Conservation (phyloP, 2,113 vertebrate genomes). For the Scartelaos histophorus region DNA sequence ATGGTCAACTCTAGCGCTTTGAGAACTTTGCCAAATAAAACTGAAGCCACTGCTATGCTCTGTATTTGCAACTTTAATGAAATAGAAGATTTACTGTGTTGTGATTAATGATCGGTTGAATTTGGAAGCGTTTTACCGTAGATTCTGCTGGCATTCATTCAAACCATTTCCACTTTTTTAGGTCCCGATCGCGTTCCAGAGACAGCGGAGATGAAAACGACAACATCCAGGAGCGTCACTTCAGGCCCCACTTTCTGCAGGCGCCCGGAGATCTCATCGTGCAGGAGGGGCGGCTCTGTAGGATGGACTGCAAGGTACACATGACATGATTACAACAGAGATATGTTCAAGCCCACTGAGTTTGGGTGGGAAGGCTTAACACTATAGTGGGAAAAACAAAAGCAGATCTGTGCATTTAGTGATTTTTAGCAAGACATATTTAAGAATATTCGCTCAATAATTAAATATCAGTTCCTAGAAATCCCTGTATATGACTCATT, state of each 20-base stretch:
- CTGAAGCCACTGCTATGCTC: too few species aligned
- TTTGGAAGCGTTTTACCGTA: too few species aligned
- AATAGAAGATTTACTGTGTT: too few species aligned
- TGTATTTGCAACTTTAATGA: too few species aligned
- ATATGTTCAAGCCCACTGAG: neutral
- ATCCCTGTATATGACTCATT: neutral
- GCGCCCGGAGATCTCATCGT: slow-evolving; percentile 95
- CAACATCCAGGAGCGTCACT: slow-evolving; percentile 97
- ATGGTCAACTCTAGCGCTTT: too few species aligned
- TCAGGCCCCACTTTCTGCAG: slow-evolving; percentile 98
- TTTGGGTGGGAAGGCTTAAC: too few species aligned
- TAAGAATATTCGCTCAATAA: too few species aligned
- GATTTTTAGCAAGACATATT: too few species aligned
- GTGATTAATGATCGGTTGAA: too few species aligned
- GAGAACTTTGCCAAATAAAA: too few species aligned
- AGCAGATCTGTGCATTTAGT: too few species aligned
- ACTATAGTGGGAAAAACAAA: too few species aligned
- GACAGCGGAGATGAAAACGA: slow-evolving; percentile 96
- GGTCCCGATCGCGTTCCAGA: slow-evolving; percentile 92
- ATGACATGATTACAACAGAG: neutral
- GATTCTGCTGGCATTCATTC: neutral
- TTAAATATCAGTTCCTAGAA: neutral
- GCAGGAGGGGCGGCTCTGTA: slow-evolving; percentile 93
- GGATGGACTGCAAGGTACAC: slow-evolving; percentile 99
- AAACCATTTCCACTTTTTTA: slow-evolving; percentile 47